Evolutionary conservation across 1,140 invertebrate species (phyloP).

Genomic region (Rhysida immarginata): DNA sequence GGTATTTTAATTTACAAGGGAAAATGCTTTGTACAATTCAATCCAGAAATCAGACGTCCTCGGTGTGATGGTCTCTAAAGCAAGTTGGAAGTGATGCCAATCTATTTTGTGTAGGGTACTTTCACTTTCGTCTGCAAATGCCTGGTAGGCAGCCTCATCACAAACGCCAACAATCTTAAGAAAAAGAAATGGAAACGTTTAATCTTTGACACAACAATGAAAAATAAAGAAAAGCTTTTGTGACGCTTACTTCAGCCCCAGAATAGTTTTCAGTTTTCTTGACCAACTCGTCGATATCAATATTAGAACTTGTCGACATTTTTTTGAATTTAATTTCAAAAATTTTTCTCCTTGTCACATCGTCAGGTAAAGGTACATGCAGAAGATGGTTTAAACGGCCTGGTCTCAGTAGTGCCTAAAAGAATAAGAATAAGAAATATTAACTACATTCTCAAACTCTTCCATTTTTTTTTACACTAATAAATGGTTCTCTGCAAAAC

Average conservation of each 20-base stretch:
- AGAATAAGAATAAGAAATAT: too few species aligned
- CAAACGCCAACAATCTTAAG: slow-evolving; percentile 64
- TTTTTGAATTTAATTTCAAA: slow-evolving; percentile 25
- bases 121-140: slow-evolving; percentile 53
- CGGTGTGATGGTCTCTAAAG: slow-evolving; percentile 49
- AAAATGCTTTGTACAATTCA: slow-evolving; percentile 53
- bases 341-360: slow-evolving; percentile 53
- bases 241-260: slow-evolving; percentile 56
- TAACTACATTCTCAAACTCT: too few species aligned
- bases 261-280: slow-evolving; percentile 56
- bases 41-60: slow-evolving; percentile 48
- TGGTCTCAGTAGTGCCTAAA: slow-evolving; percentile 69
- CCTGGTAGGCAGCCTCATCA: slow-evolving; percentile 65
- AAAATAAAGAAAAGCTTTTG: background rate
- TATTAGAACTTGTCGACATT: slow-evolving; percentile 22
- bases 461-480: too few species aligned
- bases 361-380: slow-evolving; percentile 72
- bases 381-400: slow-evolving; percentile 75
- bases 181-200: slow-evolving; percentile 23
- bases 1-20: too few species aligned
- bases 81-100: slow-evolving; percentile 46
- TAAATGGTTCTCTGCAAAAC: too few species aligned
- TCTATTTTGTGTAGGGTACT: slow-evolving; percentile 35
- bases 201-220: background rate
- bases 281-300: slow-evolving; percentile 47